Evolutionary conservation across 2,113 vertebrate species (phyloP).

Genomic region (Gymnarchus niloticus): DNA sequence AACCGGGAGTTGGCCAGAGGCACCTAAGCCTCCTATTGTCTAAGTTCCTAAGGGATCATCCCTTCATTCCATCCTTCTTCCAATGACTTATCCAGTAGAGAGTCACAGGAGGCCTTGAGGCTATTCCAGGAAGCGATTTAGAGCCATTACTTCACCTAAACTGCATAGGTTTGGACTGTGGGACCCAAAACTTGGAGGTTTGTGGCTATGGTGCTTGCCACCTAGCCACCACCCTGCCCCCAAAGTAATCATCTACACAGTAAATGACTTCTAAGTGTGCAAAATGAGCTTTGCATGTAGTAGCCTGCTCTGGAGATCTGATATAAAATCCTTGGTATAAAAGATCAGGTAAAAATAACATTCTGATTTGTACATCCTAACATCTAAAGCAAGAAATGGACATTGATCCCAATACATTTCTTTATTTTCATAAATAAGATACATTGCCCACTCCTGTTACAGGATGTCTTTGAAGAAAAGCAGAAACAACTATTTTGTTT

Average conservation of each 20-base stretch:
- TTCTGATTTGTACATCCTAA: not conserved
- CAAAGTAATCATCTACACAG: not conserved
- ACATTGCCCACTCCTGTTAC: not conserved
- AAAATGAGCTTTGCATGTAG: not conserved
- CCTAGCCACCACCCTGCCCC: not conserved
- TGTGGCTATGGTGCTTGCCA: no score
- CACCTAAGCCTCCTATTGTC: not conserved
- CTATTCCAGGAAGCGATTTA: constrained; percentile 6
- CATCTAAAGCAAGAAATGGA: not conserved
- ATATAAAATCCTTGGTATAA: not conserved
- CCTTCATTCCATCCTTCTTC: not conserved
- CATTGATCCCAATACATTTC: not conserved
- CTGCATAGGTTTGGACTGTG: not conserved
- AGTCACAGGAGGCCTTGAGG: not conserved
- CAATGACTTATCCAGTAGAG: not conserved
- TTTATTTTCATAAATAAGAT: not conserved
- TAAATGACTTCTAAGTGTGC: not conserved
- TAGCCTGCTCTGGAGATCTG: not conserved
- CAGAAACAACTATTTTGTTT: not conserved
- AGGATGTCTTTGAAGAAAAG: not conserved
- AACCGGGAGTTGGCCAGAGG: not conserved
- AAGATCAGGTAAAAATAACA: not conserved
- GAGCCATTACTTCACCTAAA: not conserved
- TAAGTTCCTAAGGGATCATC: not conserved
- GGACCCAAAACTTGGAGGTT: not conserved